Evolutionary conservation across 2,888 invertebrate genomes (phyloP).

Genomic region (Autographa pulchrina): DNA sequence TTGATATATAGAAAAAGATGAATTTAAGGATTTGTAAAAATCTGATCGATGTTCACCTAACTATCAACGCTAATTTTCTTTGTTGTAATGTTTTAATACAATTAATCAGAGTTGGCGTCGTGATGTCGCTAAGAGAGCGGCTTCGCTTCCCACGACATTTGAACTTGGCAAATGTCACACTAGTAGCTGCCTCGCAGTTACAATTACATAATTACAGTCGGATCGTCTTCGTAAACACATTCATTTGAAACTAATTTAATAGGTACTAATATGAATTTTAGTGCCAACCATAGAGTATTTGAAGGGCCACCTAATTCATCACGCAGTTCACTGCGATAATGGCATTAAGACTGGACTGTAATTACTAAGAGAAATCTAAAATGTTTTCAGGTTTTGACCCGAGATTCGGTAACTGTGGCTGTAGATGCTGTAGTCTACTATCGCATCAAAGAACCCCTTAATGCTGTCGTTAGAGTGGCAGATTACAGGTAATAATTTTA

Average conservation of each 20-base stretch:
- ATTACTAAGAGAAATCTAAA: background rate
- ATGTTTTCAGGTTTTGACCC: conserved; percentile 93
- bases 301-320: no score
- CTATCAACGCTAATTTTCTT: conserved; percentile 15
- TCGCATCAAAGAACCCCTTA: conserved; percentile 94
- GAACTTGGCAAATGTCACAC: conserved; percentile 70
- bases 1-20: no score
- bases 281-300: no score
- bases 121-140: conserved; percentile 54
- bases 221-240: conserved; percentile 19
- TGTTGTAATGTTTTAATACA: conserved; percentile 21
- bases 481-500: conserved; percentile 90
- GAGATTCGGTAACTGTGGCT: conserved; percentile 97
- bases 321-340: no score
- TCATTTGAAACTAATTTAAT: conserved; percentile 26
- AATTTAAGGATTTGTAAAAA: no score
- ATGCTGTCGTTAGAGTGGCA: conserved; percentile 93
- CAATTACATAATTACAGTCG: conserved; percentile 34
- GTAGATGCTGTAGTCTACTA: conserved; percentile 97
- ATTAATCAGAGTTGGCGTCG: conserved; percentile 36
- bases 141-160: conserved; percentile 70
- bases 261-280: background rate
- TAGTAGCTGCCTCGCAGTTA: conserved; percentile 43
- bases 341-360: no score
- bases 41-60: background rate